Percentiles rank a stretch among this genome's conserved stretches.
These are phyloP conservation scores for Caenorhabditis sp. DNA, from an alignment of 2,888 invertebrate genomes.

Conservation along the genomic window DNA sequence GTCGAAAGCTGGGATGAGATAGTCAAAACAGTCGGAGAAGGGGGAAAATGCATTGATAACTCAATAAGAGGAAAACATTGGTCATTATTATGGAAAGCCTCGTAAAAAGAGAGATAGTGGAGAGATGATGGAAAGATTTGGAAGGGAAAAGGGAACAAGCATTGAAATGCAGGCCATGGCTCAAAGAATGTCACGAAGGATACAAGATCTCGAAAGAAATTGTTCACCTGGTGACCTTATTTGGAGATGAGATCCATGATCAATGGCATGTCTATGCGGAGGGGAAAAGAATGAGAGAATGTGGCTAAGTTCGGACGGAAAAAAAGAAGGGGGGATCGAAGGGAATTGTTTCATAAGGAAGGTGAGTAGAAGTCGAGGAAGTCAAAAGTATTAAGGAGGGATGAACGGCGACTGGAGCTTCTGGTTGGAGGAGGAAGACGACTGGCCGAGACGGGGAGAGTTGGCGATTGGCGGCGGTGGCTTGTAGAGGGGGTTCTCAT, in stretches of 20 bases:
- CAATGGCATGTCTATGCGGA: conserved; percentile 46
- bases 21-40: not conserved
- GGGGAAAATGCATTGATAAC: conserved; percentile 47
- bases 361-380: conserved; percentile 1
- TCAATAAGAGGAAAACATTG: conserved; percentile 53
- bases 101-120: conserved; percentile 51
- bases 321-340: not conserved
- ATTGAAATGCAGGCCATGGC: conserved; percentile 57
- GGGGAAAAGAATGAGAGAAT: conserved; percentile 7
- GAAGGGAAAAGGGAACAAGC: conserved; percentile 11
- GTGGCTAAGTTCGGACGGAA: conserved; percentile 49
- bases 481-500: conserved; percentile 89
- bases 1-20: conserved; percentile 54
- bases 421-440: conserved; percentile 88
- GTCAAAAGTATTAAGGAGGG: conserved; percentile 89
- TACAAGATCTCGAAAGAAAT: conserved; percentile 2
- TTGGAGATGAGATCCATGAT: conserved; percentile 48
- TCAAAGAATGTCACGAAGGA: conserved; percentile 27
- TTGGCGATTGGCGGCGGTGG: conserved; percentile 91
- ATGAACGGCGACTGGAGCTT: conserved; percentile 97
- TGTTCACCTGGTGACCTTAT: conserved; percentile 13
- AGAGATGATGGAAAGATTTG: conserved; percentile 20
- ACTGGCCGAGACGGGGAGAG: conserved; percentile 68
- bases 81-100: conserved; percentile 54
- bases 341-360: conserved; percentile 31